phyloP scores from a whole-genome alignment of 2,888 invertebrate species.

The Notocelia uddmanniana region DNA sequence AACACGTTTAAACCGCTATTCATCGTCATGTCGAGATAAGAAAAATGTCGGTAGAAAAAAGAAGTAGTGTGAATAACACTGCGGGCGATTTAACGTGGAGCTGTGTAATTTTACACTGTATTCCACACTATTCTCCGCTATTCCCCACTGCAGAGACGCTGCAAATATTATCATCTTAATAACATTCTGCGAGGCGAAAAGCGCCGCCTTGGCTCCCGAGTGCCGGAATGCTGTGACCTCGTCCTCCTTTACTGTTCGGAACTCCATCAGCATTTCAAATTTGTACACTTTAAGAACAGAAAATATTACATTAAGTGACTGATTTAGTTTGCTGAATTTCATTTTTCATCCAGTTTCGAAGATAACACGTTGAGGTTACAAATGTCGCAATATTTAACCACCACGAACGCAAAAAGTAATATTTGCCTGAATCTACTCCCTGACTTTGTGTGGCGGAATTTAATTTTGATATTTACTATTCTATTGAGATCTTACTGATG shows the following conservation, averaged over 20 bases:
- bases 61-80: conserved; percentile 21
- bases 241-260: conserved; percentile 23
- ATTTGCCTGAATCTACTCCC: too few species aligned
- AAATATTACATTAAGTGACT: not conserved
- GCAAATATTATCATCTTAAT: conserved; percentile 44
- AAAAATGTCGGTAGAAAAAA: conserved; percentile 36
- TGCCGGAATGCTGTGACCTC: conserved; percentile 26
- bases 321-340: not conserved
- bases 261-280: conserved; percentile 37
- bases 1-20: conserved; percentile 40
- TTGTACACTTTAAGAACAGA: conserved; percentile 2
- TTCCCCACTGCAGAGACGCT: conserved; percentile 26
- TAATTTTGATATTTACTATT: too few species aligned
- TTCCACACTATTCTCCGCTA: conserved; percentile 7
- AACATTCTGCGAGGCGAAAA: conserved; percentile 28
- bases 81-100: not conserved
- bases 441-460: too few species aligned
- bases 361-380: too few species aligned
- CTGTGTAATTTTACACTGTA: conserved; percentile 14
- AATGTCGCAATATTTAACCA: too few species aligned
- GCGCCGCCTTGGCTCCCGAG: conserved; percentile 12
- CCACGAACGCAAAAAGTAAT: too few species aligned
- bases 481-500: too few species aligned
- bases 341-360: too few species aligned
- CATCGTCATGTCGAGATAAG: conserved; percentile 33